Evolutionary conservation across 2,888 invertebrate genomes (phyloP).

Genomic region (Leucophenga montana): DNA sequence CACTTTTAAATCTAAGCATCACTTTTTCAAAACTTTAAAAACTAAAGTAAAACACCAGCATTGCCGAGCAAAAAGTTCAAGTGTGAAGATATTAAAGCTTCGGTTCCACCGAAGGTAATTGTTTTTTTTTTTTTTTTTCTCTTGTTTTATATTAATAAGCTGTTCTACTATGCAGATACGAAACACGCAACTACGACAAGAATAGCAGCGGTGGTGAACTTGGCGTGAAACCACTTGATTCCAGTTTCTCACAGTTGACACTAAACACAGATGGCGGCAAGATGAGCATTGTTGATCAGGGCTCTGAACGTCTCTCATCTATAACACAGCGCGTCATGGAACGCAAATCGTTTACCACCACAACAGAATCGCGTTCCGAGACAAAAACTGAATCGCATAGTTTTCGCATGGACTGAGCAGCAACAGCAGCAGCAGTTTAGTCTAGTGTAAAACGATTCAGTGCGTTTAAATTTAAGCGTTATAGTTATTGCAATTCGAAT

Average conservation of each 20-base stretch:
- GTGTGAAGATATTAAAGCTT: no score
- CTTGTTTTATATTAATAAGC: neutral
- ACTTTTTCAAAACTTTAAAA: no score
- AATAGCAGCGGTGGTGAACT: slow-evolving; percentile 56
- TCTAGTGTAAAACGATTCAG: neutral
- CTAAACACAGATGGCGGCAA: slow-evolving; percentile 70
- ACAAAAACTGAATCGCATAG: slow-evolving; percentile 72
- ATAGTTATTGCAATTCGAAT: neutral
- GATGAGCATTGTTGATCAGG: slow-evolving; percentile 69
- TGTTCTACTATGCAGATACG: slow-evolving; percentile 64
- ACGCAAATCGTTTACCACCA: slow-evolving; percentile 71
- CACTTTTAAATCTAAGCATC: no score
- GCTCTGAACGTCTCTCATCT: slow-evolving; percentile 70
- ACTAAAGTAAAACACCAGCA: no score
- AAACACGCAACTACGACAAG: slow-evolving; percentile 72
- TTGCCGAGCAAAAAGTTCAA: no score
- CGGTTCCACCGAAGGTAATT: no score
- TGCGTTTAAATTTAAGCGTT: slow-evolving; percentile 7
- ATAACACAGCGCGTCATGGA: slow-evolving; percentile 73
- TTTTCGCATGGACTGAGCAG: slow-evolving; percentile 71
- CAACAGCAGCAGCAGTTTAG: neutral
- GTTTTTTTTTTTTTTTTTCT: neutral
- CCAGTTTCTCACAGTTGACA: slow-evolving; percentile 70
- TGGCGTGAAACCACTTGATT: slow-evolving; percentile 66
- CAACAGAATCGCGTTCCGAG: slow-evolving; percentile 71